These are phyloP conservation scores for Hedychridium roseum DNA, from an alignment of 2,888 invertebrate genomes.

Conservation along the genomic window DNA sequence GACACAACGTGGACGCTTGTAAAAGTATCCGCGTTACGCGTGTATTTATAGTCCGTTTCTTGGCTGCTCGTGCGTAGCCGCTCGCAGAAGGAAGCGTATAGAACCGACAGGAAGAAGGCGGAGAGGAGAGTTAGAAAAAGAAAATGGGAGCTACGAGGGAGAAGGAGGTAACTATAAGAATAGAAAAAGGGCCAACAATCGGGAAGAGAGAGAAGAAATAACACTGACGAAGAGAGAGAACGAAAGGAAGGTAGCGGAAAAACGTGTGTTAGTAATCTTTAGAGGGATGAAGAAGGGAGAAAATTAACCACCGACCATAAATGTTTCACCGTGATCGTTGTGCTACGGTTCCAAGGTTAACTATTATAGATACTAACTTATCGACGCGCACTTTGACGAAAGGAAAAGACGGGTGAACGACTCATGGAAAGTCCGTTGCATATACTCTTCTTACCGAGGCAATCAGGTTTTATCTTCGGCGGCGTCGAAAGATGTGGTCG, in stretches of 20 bases:
- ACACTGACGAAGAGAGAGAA: constrained; percentile 1
- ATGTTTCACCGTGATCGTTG: constrained; percentile 23
- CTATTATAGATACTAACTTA: constrained; percentile 8
- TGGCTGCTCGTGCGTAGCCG: constrained; percentile 3
- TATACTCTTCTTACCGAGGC: too few species aligned
- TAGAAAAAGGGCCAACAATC: background rate
- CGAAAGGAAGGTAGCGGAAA: constrained; percentile 9
- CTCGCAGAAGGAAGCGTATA: background rate
- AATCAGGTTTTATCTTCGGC: constrained; percentile 5
- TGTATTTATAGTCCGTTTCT: constrained; percentile 15
- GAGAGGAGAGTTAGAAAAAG: background rate
- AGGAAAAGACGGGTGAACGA: background rate
- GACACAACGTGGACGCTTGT: constrained; percentile 5
- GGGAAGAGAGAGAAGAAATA: background rate
- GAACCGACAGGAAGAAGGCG: background rate
- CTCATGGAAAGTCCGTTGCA: background rate
- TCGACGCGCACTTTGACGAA: background rate
- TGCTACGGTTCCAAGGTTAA: constrained; percentile 12
- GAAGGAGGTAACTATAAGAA: background rate
- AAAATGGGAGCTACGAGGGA: background rate
- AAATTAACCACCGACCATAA: constrained; percentile 18
- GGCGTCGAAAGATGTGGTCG: constrained; percentile 1
- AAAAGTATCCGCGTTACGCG: constrained; percentile 2
- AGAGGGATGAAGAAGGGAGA: constrained; percentile 6
- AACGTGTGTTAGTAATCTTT: constrained; percentile 25